These are phyloP conservation scores for Drosophila neonasuta DNA, from an alignment of 2,888 invertebrate genomes.

Conservation along the genomic window DNA sequence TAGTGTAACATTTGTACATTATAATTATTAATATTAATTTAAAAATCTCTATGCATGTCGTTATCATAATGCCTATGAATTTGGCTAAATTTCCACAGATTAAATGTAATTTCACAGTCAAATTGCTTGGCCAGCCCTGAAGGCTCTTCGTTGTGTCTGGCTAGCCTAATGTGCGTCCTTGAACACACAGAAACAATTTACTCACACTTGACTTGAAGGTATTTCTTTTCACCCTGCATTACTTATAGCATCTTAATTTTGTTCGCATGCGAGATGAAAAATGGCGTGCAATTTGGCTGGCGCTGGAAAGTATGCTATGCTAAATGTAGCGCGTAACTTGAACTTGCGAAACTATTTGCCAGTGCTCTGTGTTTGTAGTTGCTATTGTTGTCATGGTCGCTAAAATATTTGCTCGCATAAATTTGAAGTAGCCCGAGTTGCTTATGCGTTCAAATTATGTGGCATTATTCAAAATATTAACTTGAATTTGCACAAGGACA, in stretches of 20 bases:
- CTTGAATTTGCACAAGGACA: constrained; percentile 52
- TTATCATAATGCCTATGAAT: background rate
- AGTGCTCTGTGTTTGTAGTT: background rate
- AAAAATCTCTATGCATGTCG: background rate
- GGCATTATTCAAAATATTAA: constrained; percentile 71
- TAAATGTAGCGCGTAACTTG: constrained; percentile 16
- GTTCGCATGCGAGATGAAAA: constrained; percentile 28
- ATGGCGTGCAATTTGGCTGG: constrained; percentile 43
- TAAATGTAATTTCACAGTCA: background rate
- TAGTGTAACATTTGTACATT: background rate
- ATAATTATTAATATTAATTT: background rate
- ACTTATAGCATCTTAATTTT: constrained; percentile 29
- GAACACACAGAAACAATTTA: background rate
- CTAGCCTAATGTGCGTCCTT: background rate
- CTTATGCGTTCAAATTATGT: constrained; percentile 70
- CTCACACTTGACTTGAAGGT: background rate
- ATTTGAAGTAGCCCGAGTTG: constrained; percentile 51
- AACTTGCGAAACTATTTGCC: constrained; percentile 32
- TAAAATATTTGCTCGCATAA: constrained; percentile 61
- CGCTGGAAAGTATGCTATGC: constrained; percentile 26
- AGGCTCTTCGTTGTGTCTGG: background rate
- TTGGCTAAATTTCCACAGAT: background rate
- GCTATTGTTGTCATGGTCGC: constrained; percentile 19
- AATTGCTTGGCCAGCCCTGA: background rate
- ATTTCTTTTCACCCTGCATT: constrained; percentile 17